These are phyloP conservation scores for Marmota monax DNA, from an alignment of 2,113 vertebrate species.

Conservation along the genomic window DNA sequence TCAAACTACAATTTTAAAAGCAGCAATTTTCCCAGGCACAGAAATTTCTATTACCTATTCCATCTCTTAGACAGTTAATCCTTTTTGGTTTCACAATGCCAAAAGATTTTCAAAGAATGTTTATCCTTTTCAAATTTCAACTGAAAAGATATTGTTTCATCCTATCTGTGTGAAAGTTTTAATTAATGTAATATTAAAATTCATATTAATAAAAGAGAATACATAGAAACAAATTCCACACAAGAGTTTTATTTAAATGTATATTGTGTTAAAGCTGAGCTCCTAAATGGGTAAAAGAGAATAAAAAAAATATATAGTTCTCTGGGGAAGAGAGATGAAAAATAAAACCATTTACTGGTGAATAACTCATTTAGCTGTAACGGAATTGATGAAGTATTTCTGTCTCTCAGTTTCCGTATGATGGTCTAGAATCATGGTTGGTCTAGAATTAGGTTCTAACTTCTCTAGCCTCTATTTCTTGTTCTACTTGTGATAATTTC, in stretches of 20 bases:
- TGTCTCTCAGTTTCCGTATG: background rate
- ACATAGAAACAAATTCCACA: background rate
- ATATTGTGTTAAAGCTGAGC: background rate
- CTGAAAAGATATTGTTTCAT: conserved; percentile 33
- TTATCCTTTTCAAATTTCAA: conserved; percentile 30
- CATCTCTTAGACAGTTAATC: conserved; percentile 13
- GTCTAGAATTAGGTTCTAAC: background rate
- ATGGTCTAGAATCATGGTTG: background rate
- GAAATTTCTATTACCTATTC: conserved; percentile 45
- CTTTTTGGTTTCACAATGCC: conserved; percentile 35
- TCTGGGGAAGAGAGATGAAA: background rate
- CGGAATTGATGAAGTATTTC: background rate
- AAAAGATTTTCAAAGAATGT: conserved; percentile 56
- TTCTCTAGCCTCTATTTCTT: background rate
- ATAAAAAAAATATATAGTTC: background rate
- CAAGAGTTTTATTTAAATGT: conserved; percentile 15
- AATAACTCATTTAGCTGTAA: background rate
- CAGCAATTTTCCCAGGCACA: conserved; percentile 47
- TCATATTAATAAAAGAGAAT: conserved; percentile 51
- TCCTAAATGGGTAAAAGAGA: background rate
- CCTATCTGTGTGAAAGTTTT: conserved; percentile 38
- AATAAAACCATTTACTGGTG: background rate
- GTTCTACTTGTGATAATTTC: background rate
- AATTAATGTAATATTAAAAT: conserved; percentile 36
- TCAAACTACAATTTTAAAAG: conserved; percentile 57